phyloP scores from a whole-genome alignment of 2,113 vertebrate genomes.

The Osmerus mordax region DNA sequence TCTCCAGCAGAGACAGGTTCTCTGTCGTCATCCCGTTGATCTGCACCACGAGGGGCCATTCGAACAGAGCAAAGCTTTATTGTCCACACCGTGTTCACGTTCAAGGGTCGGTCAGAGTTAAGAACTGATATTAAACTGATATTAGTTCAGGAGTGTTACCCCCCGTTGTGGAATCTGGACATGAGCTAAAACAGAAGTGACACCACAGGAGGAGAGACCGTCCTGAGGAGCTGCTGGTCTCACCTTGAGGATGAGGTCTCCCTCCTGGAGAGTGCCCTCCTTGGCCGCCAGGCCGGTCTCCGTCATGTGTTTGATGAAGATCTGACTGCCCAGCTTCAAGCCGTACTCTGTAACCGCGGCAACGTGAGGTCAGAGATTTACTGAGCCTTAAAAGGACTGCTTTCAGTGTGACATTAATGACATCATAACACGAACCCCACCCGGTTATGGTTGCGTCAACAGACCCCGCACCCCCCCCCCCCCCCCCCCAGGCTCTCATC shows the following conservation, averaged over 20 bases:
- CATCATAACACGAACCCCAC: no score
- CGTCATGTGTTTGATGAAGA: constrained; percentile 95
- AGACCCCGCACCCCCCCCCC: no score
- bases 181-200: background rate
- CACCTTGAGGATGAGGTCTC: constrained; percentile 96
- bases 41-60: constrained; percentile 57
- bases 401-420: background rate
- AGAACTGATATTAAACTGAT: no score
- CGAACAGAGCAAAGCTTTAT: background rate
- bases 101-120: background rate
- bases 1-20: constrained; percentile 90
- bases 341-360: constrained; percentile 82
- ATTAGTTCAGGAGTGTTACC: background rate
- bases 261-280: constrained; percentile 82
- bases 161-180: background rate
- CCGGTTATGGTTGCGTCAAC: no score
- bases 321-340: constrained; percentile 94
- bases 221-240: background rate
- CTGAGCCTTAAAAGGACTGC: constrained; percentile 9
- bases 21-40: constrained; percentile 90
- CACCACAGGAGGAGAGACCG: background rate
- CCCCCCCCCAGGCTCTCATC: no score
- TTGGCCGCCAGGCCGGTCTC: constrained; percentile 83
- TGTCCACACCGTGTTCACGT: background rate
- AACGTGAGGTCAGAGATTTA: no score